A percentile compares a stretch with the other conserved stretches of the same genome.
Conservation (phyloP, 2,888 invertebrate species). For the Tetropium fuscum region DNA sequence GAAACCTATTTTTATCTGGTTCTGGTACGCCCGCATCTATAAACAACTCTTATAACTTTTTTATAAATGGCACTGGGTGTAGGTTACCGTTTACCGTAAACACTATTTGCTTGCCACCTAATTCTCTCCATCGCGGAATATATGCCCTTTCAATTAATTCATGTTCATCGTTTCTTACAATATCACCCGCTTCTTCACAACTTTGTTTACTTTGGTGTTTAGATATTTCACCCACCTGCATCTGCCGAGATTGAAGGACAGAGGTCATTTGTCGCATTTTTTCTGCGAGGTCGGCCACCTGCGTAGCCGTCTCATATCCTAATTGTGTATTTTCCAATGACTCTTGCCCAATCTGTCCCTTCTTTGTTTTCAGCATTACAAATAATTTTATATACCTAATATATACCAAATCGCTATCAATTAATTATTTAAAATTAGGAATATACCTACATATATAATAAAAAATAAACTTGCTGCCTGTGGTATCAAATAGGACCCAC, state of each 20-base stretch:
- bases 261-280: not conserved
- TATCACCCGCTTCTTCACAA: not conserved
- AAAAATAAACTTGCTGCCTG: too few relatives aligned
- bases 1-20: constrained; percentile 6
- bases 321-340: too few relatives aligned
- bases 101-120: constrained; percentile 7
- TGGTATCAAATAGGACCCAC: too few relatives aligned
- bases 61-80: constrained; percentile 11
- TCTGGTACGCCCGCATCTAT: constrained; percentile 14
- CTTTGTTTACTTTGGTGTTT: not conserved
- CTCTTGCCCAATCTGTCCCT: too few relatives aligned
- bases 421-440: too few relatives aligned
- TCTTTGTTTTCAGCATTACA: too few relatives aligned
- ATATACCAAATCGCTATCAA: too few relatives aligned
- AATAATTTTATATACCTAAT: too few relatives aligned
- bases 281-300: not conserved
- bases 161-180: too few relatives aligned
- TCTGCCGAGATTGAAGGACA: not conserved
- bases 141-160: not conserved
- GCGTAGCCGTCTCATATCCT: too few relatives aligned
- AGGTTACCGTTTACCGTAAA: constrained; percentile 3
- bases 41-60: constrained; percentile 4
- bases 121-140: constrained; percentile 8
- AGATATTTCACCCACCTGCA: not conserved
- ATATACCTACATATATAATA: too few relatives aligned